phyloP scores from a whole-genome alignment of 37 sponge, comb jelly and placozoan genomes.

The Beroe forskalii region DNA sequence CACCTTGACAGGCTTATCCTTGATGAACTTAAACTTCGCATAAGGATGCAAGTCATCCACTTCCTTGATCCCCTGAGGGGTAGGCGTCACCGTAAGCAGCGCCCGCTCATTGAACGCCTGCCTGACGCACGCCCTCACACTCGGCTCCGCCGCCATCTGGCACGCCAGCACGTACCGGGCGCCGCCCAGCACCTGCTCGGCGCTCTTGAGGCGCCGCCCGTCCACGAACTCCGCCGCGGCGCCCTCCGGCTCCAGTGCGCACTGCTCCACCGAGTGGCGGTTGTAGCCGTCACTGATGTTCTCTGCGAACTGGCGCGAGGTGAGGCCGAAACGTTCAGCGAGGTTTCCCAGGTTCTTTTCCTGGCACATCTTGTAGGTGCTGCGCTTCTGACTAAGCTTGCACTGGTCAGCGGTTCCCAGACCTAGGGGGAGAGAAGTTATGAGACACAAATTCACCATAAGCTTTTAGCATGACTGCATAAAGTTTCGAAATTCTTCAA shows the following conservation, averaged over 20 bases:
- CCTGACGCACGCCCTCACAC: constrained; percentile 83
- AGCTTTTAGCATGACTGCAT: too few relatives aligned
- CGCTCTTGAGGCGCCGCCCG: neutral
- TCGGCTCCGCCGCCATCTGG: constrained; percentile 87
- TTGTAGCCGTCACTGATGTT: constrained; percentile 91
- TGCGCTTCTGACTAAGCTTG: constrained; percentile 66
- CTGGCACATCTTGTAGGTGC: constrained; percentile 85
- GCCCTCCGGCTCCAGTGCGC: constrained; percentile 81
- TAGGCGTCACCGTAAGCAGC: constrained; percentile 76
- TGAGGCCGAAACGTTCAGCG: constrained; percentile 90
- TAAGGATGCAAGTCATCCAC: constrained; percentile 84
- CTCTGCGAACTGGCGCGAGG: constrained; percentile 91
- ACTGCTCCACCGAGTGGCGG: constrained; percentile 91
- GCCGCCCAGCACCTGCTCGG: neutral
- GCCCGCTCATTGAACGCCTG: constrained; percentile 82
- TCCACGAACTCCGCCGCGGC: constrained; percentile 80
- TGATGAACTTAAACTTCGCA: constrained; percentile 78
- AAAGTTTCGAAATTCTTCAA: too few relatives aligned
- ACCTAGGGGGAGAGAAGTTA: constrained; percentile 28
- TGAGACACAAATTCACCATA: too few relatives aligned
- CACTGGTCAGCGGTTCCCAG: constrained; percentile 63
- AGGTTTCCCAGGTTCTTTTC: constrained; percentile 83
- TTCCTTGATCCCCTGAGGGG: constrained; percentile 89
- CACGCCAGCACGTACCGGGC: constrained; percentile 87
- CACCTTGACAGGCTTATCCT: constrained; percentile 82